Conservation (phyloP, 2,113 vertebrate genomes). For the Heptranchias perlo region DNA sequence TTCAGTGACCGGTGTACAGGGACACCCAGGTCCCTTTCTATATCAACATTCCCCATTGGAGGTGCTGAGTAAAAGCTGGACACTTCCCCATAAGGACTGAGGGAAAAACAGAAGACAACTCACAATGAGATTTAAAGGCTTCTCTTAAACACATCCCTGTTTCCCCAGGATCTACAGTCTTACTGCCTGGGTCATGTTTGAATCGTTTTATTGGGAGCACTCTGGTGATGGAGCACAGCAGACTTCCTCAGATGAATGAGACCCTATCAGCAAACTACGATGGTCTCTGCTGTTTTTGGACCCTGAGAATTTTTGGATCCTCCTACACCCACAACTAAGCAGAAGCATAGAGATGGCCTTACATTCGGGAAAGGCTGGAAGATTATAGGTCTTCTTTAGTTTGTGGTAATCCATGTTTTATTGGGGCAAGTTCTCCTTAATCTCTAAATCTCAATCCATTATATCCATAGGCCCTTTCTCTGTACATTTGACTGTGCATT, state of each 20-base stretch:
- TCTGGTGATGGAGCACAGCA: neutral
- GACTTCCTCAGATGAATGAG: neutral
- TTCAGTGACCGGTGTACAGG: too few relatives aligned
- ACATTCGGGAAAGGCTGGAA: neutral
- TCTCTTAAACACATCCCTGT: neutral
- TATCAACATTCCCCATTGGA: too few relatives aligned
- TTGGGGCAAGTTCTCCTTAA: neutral
- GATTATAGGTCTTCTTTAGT: neutral
- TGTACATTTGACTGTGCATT: neutral
- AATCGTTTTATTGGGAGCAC: neutral
- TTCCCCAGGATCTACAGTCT: neutral
- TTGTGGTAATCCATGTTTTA: neutral
- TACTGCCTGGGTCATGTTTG: neutral
- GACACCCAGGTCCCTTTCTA: too few relatives aligned
- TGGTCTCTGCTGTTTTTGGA: neutral
- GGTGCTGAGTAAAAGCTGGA: neutral
- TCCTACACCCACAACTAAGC: neutral
- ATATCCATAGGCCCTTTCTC: neutral
- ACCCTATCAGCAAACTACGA: neutral
- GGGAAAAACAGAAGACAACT: neutral
- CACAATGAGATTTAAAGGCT: neutral
- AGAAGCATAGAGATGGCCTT: neutral
- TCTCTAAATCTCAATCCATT: neutral
- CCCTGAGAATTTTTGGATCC: neutral
- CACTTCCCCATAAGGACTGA: neutral